phyloP scores from a whole-genome alignment of 2,888 invertebrate genomes.

The Clivina fossor region DNA sequence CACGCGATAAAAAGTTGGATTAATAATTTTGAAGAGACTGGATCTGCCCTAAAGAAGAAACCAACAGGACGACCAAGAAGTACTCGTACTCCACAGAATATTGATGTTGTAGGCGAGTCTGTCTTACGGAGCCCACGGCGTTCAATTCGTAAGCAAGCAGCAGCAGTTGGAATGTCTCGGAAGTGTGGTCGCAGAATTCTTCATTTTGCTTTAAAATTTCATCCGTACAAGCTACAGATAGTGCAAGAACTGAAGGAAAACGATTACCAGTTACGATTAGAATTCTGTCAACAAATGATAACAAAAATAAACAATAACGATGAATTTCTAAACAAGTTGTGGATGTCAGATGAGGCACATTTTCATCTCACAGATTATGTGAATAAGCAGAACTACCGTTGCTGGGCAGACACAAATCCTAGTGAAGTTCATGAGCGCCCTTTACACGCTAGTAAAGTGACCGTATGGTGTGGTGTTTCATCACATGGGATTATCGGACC shows the following conservation, averaged over 20 bases:
- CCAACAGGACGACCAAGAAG: background rate
- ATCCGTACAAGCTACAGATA: conserved; percentile 38
- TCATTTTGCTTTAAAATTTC: conserved; percentile 28
- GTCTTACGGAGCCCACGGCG: conserved; percentile 10
- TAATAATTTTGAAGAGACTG: conserved; percentile 25
- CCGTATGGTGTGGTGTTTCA: conserved; percentile 33
- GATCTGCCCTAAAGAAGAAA: conserved; percentile 21
- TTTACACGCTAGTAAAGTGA: conserved; percentile 31
- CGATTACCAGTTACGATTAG: background rate
- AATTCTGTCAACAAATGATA: too few species aligned
- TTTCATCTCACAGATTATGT: conserved; percentile 21
- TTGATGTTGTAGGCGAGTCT: conserved; percentile 10
- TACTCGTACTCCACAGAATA: background rate
- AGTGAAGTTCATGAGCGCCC: conserved; percentile 33
- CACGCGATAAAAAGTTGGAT: conserved; percentile 32
- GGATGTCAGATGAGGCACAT: conserved; percentile 8
- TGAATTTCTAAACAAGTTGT: background rate
- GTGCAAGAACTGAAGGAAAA: conserved; percentile 34
- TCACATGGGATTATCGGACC: conserved; percentile 37
- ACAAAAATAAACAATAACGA: too few species aligned
- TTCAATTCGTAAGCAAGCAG: conserved; percentile 29
- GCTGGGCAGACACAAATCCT: conserved; percentile 35
- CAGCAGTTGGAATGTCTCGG: conserved; percentile 29
- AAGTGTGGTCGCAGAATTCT: conserved; percentile 23
- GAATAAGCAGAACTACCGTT: conserved; percentile 37